These are phyloP conservation scores for Leguminivora glycinivorella DNA, from an alignment of 1,140 invertebrate genomes.

Conservation along the genomic window DNA sequence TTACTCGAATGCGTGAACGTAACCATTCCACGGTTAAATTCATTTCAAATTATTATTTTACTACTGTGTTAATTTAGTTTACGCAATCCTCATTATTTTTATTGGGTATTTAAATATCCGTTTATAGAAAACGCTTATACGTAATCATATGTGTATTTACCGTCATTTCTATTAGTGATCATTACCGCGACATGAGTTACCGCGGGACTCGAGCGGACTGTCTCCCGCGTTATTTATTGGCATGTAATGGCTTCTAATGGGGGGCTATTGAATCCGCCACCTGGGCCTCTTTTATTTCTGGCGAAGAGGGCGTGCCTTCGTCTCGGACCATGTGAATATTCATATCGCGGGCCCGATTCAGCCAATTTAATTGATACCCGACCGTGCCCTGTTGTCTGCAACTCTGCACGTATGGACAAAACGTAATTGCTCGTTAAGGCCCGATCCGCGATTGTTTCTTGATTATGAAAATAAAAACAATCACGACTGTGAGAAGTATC, in stretches of 20 bases:
- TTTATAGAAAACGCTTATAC: constrained; percentile 1
- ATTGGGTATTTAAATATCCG: not conserved
- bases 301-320: constrained; percentile 33
- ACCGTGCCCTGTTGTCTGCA: constrained; percentile 33
- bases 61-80: not conserved
- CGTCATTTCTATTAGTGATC: constrained; percentile 55
- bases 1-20: constrained; percentile 16
- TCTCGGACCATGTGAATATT: constrained; percentile 63
- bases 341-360: constrained; percentile 55
- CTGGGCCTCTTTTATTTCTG: constrained; percentile 63
- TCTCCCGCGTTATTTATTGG: constrained; percentile 71
- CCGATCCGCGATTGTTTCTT: constrained; percentile 71
- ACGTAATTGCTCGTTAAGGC: constrained; percentile 73
- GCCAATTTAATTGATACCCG: constrained; percentile 69
- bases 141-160: constrained; percentile 16
- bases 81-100: not conserved
- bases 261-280: constrained; percentile 69
- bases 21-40: not conserved
- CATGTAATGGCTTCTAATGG: constrained; percentile 73
- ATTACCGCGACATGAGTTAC: constrained; percentile 63
- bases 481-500: constrained; percentile 46
- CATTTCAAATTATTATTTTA: not conserved
- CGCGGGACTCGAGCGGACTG: constrained; percentile 54
- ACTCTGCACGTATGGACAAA: constrained; percentile 55
- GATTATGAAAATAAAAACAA: constrained; percentile 64